Base-by-base conservation (phyloP, 2,797 vertebrate genomes). In the Micropoecilia bifurca region DNA sequence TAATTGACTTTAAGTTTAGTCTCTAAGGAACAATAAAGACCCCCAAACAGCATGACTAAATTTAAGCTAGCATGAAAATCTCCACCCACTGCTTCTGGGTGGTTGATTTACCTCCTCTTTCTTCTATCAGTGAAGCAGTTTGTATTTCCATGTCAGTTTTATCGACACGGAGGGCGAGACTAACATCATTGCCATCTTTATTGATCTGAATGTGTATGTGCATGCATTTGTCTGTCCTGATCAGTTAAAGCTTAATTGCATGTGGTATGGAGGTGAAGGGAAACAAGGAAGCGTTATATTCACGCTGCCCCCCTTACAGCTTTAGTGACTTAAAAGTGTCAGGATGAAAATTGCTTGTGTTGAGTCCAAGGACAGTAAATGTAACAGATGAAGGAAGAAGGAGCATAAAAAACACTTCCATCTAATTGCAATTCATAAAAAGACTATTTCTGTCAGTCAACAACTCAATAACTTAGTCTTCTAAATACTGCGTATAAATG, bases 31-130 rank as follows among this genome's bases (percentile, higher is more conserved):
- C 89, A 90, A 94, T 94, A 93, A 94, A 92, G 88, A 94, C 87
- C 89, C 22, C 85, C 90, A 87, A 93, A 91, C 85, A 80, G 87
- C 73, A 78, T 85, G 85, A 77, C 90, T 92, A 92, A 90, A 93
- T 94, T 84, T 93, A 94, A 95, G 91, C 91, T 90, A 87, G 87
- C 93, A 84, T 95, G 89, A 94, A 78, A 94, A 91, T 92, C 85
- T 86, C 88, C 81, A 75, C 82, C 81, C 1, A 71, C 89, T 87
- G 89, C 90, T 92, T 80, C 85, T 89, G 86, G 85, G 88, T 85
- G 85, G 82, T 71, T 90, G 89, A 63, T 80, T 83, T 79, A 73
- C 87, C 88, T 90, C 83, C 90, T 88, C 78, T 25, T 45, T 36
- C 68, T 57, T 86, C 66, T 81, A 81, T 87, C 77, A 83, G 83